These are phyloP conservation scores for Thymelicus acteon DNA, from an alignment of 2,888 invertebrate genomes.

Conservation along the genomic window DNA sequence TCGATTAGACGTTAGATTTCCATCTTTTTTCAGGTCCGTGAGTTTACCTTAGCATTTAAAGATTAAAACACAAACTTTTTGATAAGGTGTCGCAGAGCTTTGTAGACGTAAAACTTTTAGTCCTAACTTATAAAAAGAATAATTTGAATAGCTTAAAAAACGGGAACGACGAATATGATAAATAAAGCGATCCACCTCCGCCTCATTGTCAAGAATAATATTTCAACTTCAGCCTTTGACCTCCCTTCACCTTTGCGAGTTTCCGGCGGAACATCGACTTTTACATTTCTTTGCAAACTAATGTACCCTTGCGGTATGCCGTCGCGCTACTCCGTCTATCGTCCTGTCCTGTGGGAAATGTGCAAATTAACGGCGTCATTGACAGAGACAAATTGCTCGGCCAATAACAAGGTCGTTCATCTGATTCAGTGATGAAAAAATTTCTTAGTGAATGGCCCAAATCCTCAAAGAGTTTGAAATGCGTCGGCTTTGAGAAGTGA, in stretches of 20 bases:
- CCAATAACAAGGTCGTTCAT: not conserved
- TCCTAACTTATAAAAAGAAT: not conserved
- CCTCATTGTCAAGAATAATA: constrained; percentile 20
- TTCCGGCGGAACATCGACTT: constrained; percentile 29
- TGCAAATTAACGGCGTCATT: not conserved
- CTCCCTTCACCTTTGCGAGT: constrained; percentile 29
- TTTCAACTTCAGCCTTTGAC: constrained; percentile 23
- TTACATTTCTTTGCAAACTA: constrained; percentile 15
- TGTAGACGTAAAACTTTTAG: not conserved
- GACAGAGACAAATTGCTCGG: not conserved
- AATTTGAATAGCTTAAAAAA: not conserved
- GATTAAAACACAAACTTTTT: not conserved
- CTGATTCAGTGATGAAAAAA: not conserved
- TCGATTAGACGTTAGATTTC: too few species aligned
- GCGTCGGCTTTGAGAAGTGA: too few species aligned
- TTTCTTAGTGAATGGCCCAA: not conserved
- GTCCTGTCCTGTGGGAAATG: not conserved
- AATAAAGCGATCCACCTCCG: constrained; percentile 10
- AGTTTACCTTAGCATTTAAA: too few species aligned
- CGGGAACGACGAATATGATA: constrained; percentile 18
- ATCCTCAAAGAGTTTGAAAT: not conserved
- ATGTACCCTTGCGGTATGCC: not conserved
- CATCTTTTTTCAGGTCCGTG: too few species aligned
- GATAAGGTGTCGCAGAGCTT: not conserved
- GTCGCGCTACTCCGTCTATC: not conserved